Evolutionary conservation across 2,888 invertebrate species (phyloP), one percentile per base, ranked within the genome.

Genomic region (Meganola albula): DNA sequence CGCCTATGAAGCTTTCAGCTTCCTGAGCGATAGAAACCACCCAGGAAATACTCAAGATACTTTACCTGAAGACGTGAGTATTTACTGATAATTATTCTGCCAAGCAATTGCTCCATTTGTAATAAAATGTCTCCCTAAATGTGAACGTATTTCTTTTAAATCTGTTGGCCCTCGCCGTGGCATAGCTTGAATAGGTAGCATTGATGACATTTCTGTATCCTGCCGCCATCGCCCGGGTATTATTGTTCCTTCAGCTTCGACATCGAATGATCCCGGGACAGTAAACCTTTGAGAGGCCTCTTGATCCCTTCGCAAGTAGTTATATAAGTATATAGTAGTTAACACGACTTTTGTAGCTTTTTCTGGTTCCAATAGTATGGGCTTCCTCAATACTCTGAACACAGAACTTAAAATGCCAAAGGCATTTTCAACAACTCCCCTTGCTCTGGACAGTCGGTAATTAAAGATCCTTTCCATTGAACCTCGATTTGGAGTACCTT

Each of bases 401-500:
- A 37, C 29, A 10, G 44, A 30, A 29, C 37, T 35, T 20, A 48
- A 23, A 24, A 55, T 44, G 13, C 51, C 49, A 44, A 51, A 51
- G 12, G 44, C 50, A 40, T 52, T 52, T 41, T 64, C 62, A 20
- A 62, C 53, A 14, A 58, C 50, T 30, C 36, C 24, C 31, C 51
- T 37, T 27, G 48, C 46, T 42, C 49, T 31, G 13, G 33, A 25
- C 21, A 31, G 31, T 24, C 40, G 18, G 31, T 60, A 61, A 41
- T 64, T 64, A 38, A 55, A 62, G 18, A 61, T 42, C 40, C 41
- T 43, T 45, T 53, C 45, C 23, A 24, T 24, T 8, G 43, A 44
- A 37, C 44, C 49, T 14, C 27, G 27, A 31, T 49, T 39, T 37
- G 34, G 42, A 24, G 25, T 36, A 18, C 51, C 43, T 18, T 47